phyloP scores from a whole-genome alignment of 2,888 invertebrate genomes.

The Formica aserva region DNA sequence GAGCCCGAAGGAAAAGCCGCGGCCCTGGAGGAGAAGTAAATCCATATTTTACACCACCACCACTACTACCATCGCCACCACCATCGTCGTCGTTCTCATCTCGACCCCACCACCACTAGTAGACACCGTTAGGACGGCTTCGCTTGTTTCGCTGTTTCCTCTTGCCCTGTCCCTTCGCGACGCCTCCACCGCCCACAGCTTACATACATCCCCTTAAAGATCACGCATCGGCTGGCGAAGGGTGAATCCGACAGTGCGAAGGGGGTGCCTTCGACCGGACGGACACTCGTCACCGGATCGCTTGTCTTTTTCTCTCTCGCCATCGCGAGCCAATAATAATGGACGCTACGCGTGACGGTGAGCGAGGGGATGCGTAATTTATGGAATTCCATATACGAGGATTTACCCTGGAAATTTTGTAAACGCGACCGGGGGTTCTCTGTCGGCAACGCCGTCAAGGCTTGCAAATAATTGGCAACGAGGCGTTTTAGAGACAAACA shows the following conservation, averaged over 20 bases:
- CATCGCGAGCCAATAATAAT: slow-evolving; percentile 62
- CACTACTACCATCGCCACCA: slow-evolving; percentile 54
- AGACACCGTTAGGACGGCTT: slow-evolving; percentile 73
- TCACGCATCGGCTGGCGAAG: slow-evolving; percentile 69
- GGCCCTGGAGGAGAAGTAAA: slow-evolving; percentile 84
- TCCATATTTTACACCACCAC: slow-evolving; percentile 85
- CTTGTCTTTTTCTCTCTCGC: slow-evolving; percentile 43
- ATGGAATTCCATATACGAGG: slow-evolving; percentile 66
- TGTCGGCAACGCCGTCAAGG: slow-evolving; percentile 41
- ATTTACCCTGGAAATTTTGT: slow-evolving; percentile 60
- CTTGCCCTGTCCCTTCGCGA: slow-evolving; percentile 63
- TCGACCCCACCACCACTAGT: slow-evolving; percentile 67
- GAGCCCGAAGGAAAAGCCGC: slow-evolving; percentile 81
- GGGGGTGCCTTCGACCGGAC: slow-evolving; percentile 70
- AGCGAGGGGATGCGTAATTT: slow-evolving; percentile 63
- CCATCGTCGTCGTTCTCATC: slow-evolving; percentile 63
- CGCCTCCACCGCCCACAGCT: slow-evolving; percentile 71
- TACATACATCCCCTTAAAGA: slow-evolving; percentile 78
- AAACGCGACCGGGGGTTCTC: slow-evolving; percentile 45
- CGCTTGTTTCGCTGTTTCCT: slow-evolving; percentile 78
- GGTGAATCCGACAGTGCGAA: slow-evolving; percentile 64
- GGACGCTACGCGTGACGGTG: slow-evolving; percentile 51
- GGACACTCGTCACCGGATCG: slow-evolving; percentile 66
- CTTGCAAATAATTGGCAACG: slow-evolving; percentile 60
- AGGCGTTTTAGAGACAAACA: not conserved